Base-by-base conservation (phyloP, 2,888 invertebrate species). In the Nymphalis polychloros region DNA sequence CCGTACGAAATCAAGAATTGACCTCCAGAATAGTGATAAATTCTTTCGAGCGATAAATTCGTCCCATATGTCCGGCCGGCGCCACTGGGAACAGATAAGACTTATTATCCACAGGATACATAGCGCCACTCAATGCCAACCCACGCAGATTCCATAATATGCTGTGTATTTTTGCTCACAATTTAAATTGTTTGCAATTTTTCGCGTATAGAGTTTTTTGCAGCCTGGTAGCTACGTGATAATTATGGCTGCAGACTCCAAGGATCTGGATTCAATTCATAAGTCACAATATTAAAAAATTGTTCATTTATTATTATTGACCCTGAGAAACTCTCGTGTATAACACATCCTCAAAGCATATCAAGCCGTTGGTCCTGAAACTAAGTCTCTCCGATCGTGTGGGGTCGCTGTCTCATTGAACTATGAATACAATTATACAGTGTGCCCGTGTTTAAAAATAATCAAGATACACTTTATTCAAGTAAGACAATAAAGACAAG, bases 1-100 rank as follows among this genome's bases (percentile, higher is more conserved):
- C 31, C 46, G 31, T 53, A 17, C 59, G 49, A 60, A 64, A 69
- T 74, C 71, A 71, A 72, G 70, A 67, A 70, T 59, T 79, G 86
- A 81, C 86, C 86, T 83, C 81, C 81, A 79, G 74, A 76, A 75
- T 74, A 59, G 79, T 71, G 84, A 85, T 85, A 84, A 79, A 76
- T 79, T 70, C 71, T 71, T 75, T 76, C 76, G 76, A 77, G 78
- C 83, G 81, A 80, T 78, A 78, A 64, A 70, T 69, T 59, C 77
- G 73, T 73, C 75, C 73, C 77, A 77, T 74, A 76, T 79, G 81
- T 79, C 80, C 77, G 79, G 85, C 86, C 76, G 79, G 85, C 86
- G 86, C 86, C 86, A 78, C 74, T 35, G 64, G 27, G 20, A 7
- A 52, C 2, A 31, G 53, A 61, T 59, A 59, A 66, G 61, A 27